Evolutionary conservation across 2,888 invertebrate genomes (phyloP).

Genomic region (Cheilosia soror): DNA sequence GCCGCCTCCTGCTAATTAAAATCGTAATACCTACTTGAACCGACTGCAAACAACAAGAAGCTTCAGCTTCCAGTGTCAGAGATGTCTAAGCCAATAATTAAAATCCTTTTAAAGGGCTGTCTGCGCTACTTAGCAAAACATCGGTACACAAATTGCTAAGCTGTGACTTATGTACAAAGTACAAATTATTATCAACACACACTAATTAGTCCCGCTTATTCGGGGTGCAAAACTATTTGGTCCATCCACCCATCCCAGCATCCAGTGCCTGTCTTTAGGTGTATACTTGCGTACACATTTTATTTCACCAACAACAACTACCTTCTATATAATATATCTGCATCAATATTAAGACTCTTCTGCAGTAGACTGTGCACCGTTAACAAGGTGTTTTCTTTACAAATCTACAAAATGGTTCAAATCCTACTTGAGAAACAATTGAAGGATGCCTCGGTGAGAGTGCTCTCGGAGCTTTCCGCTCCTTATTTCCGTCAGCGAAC

Average conservation of each 20-base stretch:
- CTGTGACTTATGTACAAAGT: background rate
- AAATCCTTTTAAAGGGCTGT: background rate
- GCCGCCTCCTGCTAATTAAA: background rate
- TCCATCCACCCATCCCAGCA: too few relatives aligned
- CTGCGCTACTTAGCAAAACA: background rate
- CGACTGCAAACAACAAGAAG: background rate
- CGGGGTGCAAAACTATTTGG: constrained; percentile 5
- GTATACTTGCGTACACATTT: background rate
- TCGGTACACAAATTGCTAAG: constrained; percentile 6
- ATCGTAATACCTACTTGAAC: background rate
- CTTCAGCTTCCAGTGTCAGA: background rate
- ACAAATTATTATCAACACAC: background rate
- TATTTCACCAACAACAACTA: background rate
- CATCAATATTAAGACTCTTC: background rate
- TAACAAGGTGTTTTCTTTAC: constrained; percentile 51
- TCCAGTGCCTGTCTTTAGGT: background rate
- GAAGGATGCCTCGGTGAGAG: constrained; percentile 42
- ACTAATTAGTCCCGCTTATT: constrained; percentile 34
- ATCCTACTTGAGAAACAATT: constrained; percentile 53
- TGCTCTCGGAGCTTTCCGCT: constrained; percentile 52
- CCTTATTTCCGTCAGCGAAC: constrained; percentile 55
- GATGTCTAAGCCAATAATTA: background rate
- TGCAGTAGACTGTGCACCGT: background rate
- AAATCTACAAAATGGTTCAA: constrained; percentile 47
- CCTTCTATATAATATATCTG: too few relatives aligned